Evolutionary conservation across 2,113 vertebrate genomes (phyloP).

Genomic region (Egretta garzetta): DNA sequence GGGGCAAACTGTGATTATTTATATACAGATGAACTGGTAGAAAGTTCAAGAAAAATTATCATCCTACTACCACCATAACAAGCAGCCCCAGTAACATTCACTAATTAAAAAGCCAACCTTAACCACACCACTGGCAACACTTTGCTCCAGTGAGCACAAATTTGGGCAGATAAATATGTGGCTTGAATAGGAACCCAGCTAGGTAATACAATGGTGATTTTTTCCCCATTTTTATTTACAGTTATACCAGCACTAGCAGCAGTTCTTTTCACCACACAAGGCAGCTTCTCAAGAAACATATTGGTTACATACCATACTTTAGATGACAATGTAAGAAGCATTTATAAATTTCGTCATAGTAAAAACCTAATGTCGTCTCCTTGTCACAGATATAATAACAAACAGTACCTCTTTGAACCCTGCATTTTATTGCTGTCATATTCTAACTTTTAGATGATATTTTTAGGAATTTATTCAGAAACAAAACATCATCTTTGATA

Average conservation of each 20-base stretch:
- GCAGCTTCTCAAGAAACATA: not conserved
- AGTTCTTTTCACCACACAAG: not conserved
- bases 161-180: not conserved
- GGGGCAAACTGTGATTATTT: not conserved
- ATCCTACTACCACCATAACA: not conserved
- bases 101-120: not conserved
- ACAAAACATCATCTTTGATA: not conserved
- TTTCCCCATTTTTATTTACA: not conserved
- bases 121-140: not conserved
- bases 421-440: not conserved
- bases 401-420: not conserved
- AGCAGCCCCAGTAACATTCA: not conserved
- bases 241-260: not conserved
- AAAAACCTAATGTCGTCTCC: not conserved
- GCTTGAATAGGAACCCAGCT: not conserved
- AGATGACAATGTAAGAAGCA: not conserved
- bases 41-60: not conserved
- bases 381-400: not conserved
- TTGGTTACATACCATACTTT: not conserved
- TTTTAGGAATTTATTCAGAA: not conserved
- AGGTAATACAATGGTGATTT: not conserved
- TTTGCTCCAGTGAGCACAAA: accelerated
- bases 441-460: not conserved
- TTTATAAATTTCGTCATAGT: not conserved
- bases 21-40: not conserved